These are phyloP conservation scores for Brachyopa scutellaris DNA, from an alignment of 2,888 invertebrate genomes.

Conservation along the genomic window DNA sequence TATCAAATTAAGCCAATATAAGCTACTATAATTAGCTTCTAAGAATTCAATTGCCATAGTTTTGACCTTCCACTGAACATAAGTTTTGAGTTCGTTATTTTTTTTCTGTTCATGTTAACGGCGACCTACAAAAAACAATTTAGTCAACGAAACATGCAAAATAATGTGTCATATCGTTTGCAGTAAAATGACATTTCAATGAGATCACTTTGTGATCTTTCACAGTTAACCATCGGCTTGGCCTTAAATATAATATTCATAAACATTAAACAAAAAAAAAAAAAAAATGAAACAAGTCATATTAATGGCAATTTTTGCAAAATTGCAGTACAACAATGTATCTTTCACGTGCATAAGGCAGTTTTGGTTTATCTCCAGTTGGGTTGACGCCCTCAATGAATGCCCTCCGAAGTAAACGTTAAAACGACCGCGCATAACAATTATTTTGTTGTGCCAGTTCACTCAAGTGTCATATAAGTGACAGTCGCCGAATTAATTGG, in stretches of 20 bases:
- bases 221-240: constrained; percentile 8
- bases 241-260: constrained; percentile 11
- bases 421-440: constrained; percentile 18
- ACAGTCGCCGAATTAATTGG: constrained; percentile 49
- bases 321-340: background rate
- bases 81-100: background rate
- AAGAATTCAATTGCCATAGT: background rate
- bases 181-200: constrained; percentile 14
- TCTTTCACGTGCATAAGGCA: background rate
- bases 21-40: background rate
- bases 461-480: constrained; percentile 45
- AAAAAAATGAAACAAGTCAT: background rate
- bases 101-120: background rate
- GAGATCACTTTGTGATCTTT: constrained; percentile 29
- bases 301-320: background rate
- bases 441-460: constrained; percentile 31
- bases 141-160: background rate
- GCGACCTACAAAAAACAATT: background rate
- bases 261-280: background rate
- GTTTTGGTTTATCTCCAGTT: too few relatives aligned
- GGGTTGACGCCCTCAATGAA: constrained; percentile 27
- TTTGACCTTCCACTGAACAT: constrained; percentile 14
- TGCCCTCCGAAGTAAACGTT: too few relatives aligned
- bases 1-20: constrained; percentile 1
- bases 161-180: constrained; percentile 11